These are phyloP conservation scores for Ammodytes dubius DNA, from an alignment of 2,113 vertebrate species.

Conservation along the genomic window DNA sequence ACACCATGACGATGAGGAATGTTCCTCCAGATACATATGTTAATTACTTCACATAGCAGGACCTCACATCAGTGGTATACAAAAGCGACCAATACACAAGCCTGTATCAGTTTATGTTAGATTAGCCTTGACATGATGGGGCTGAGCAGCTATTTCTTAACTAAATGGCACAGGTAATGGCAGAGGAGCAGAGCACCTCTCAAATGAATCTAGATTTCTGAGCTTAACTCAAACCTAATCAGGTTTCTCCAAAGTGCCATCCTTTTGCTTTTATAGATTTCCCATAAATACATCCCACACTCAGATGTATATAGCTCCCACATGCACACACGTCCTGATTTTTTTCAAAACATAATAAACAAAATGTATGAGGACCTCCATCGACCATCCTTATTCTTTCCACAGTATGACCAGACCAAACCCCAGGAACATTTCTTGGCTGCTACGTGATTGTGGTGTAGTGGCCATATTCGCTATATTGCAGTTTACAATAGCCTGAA, in stretches of 20 bases:
- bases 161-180: conserved; percentile 76
- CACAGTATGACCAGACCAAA: background rate
- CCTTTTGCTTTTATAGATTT: conserved; percentile 74
- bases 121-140: conserved; percentile 40
- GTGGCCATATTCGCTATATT: background rate
- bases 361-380: conserved; percentile 16
- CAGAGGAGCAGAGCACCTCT: conserved; percentile 54
- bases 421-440: background rate
- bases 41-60: conserved; percentile 51
- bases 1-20: conserved; percentile 37
- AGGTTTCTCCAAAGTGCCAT: conserved; percentile 66
- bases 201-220: conserved; percentile 80
- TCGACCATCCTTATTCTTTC: background rate
- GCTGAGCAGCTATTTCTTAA: conserved; percentile 64
- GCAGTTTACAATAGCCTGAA: background rate
- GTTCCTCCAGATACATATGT: conserved; percentile 35
- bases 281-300: conserved; percentile 42
- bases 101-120: conserved; percentile 49
- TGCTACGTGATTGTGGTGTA: background rate
- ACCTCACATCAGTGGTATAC: conserved; percentile 16
- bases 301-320: conserved; percentile 1
- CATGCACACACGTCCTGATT: background rate
- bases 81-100: conserved; percentile 37
- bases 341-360: background rate
- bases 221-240: conserved; percentile 72